Conservation (phyloP, 2,113 vertebrate genomes). For the Microcebus murinus region DNA sequence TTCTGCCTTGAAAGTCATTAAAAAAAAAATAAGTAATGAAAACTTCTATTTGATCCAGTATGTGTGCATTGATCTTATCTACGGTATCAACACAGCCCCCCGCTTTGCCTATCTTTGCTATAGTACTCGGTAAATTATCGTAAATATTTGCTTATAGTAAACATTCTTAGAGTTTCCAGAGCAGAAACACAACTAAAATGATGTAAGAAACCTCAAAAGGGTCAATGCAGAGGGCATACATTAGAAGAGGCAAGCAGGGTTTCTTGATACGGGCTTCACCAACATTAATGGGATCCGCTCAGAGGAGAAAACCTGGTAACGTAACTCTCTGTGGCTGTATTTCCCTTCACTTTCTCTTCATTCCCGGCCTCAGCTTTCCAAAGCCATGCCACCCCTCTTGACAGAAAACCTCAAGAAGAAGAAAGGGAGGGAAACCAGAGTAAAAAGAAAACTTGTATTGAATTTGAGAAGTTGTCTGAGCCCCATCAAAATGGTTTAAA, state of each 20-base stretch:
- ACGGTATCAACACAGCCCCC: neutral
- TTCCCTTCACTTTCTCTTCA: neutral
- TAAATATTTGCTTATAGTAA: neutral
- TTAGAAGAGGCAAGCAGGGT: neutral
- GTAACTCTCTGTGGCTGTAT: neutral
- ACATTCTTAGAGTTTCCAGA: neutral
- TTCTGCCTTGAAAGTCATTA: neutral
- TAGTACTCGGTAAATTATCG: neutral
- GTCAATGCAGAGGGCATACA: neutral
- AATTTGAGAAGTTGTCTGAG: neutral
- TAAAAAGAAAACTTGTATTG: neutral
- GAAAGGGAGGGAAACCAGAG: neutral
- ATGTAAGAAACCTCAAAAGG: neutral
- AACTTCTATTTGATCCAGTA: neutral
- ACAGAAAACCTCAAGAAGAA: neutral
- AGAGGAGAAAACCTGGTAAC: neutral
- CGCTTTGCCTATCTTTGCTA: neutral
- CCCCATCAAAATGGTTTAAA: neutral
- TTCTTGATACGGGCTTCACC: neutral
- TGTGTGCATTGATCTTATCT: slow-evolving; percentile 3
- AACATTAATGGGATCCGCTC: neutral
- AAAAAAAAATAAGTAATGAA: neutral
- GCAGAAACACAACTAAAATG: neutral
- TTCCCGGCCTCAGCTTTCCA: neutral
- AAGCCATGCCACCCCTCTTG: neutral